Evolutionary conservation across 1,140 invertebrate genomes (phyloP).

Genomic region (Varroa destructor): DNA sequence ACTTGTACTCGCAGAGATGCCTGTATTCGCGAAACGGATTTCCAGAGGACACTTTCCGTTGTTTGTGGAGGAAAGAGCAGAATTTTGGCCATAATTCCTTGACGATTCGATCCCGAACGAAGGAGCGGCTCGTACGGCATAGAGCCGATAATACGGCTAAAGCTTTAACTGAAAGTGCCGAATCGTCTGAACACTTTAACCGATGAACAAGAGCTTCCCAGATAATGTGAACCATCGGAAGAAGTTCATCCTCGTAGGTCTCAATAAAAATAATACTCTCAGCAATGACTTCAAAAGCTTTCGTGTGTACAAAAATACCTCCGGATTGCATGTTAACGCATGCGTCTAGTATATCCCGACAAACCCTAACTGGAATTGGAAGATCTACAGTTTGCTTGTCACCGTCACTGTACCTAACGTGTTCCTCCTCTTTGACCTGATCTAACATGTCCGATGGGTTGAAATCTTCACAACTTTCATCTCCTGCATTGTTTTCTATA

Average conservation of each 20-base stretch:
- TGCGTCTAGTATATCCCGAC: background rate
- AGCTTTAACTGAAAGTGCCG: conserved; percentile 8
- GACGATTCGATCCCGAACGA: conserved; percentile 2
- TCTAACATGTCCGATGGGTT: conserved; percentile 7
- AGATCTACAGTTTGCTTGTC: background rate
- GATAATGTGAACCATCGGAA: conserved; percentile 6
- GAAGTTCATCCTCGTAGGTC: conserved; percentile 10
- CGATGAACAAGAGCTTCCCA: conserved; percentile 25
- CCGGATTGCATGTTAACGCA: conserved; percentile 12
- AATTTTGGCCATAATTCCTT: conserved; percentile 22
- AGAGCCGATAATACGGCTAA: background rate
- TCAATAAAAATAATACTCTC: background rate
- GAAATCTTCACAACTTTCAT: background rate
- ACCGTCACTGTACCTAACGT: background rate
- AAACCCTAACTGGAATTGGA: background rate
- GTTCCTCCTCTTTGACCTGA: background rate
- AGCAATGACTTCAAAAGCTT: background rate
- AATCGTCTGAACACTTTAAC: conserved; percentile 11
- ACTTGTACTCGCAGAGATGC: conserved; percentile 3
- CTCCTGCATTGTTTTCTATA: background rate
- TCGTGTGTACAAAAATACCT: background rate
- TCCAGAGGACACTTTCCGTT: background rate
- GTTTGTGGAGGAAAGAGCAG: conserved; percentile 1
- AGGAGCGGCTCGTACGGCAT: conserved; percentile 10
- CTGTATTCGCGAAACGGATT: background rate